Evolutionary conservation across 2,888 invertebrate species (phyloP).

Genomic region (Coremacera marginata): DNA sequence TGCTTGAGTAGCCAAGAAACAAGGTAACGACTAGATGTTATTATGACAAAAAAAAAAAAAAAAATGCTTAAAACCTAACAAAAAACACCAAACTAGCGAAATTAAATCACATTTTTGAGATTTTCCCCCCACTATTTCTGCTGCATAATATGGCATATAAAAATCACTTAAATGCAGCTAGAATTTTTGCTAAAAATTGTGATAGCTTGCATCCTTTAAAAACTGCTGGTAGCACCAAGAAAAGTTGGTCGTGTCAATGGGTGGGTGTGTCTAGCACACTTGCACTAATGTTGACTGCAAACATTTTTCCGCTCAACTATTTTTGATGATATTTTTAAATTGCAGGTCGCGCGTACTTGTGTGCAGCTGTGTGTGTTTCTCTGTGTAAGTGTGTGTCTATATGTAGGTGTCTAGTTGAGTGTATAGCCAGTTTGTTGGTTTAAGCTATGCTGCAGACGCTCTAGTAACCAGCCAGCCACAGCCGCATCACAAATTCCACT

Average conservation of each 20-base stretch:
- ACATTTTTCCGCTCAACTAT: constrained; percentile 31
- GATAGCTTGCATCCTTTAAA: neutral
- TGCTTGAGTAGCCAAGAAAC: neutral
- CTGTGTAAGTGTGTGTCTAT: neutral
- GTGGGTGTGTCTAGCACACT: neutral
- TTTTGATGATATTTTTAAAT: constrained; percentile 30
- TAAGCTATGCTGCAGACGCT: neutral
- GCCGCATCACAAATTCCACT: constrained; percentile 14
- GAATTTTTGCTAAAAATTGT: too few species aligned
- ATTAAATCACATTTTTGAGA: neutral
- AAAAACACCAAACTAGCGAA: neutral
- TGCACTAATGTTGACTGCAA: constrained; percentile 18
- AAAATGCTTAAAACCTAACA: neutral
- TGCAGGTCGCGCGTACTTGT: neutral
- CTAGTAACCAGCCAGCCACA: neutral
- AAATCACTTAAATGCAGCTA: neutral
- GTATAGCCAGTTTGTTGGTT: neutral
- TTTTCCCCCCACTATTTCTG: neutral
- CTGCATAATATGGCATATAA: neutral
- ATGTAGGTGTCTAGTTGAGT: neutral
- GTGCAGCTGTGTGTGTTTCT: neutral
- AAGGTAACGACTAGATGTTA: neutral
- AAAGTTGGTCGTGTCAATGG: neutral
- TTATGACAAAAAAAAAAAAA: too few species aligned
- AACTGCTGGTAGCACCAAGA: neutral